Evolutionary conservation across 2,888 invertebrate species (phyloP).

Genomic region (Coecobrya sp.): DNA sequence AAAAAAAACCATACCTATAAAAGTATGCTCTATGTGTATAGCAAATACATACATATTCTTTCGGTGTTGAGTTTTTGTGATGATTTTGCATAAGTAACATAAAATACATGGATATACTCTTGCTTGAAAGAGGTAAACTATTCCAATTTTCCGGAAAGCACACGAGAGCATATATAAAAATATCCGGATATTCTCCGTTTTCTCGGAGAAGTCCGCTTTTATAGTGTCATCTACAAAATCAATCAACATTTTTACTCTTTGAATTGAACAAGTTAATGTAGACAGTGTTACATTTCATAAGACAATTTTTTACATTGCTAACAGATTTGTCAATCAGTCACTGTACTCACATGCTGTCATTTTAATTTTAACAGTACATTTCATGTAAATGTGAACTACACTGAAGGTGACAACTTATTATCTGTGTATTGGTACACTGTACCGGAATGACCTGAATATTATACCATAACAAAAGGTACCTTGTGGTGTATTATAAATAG

Average conservation of each 20-base stretch:
- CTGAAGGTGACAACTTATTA: no score
- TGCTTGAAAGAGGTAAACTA: background rate
- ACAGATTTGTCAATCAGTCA: background rate
- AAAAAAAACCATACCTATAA: background rate
- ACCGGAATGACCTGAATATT: no score
- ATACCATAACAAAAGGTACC: no score
- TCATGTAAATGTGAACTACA: no score
- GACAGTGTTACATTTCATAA: background rate
- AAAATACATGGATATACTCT: no score
- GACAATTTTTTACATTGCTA: background rate
- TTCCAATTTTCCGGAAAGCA: constrained; percentile 49
- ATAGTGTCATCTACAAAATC: constrained; percentile 58
- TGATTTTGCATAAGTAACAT: background rate
- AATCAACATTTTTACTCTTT: background rate
- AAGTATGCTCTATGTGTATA: no score
- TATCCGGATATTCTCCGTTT: constrained; percentile 55
- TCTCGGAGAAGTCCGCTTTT: constrained; percentile 56
- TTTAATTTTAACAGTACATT: no score
- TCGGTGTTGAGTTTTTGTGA: no score
- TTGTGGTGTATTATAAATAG: no score
- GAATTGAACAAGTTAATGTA: background rate
- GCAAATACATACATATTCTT: no score
- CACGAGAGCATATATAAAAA: constrained; percentile 31
- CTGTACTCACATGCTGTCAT: background rate
- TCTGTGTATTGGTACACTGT: no score